Base-by-base conservation (phyloP, 2,113 vertebrate genomes). In the Chaetops frenatus region DNA sequence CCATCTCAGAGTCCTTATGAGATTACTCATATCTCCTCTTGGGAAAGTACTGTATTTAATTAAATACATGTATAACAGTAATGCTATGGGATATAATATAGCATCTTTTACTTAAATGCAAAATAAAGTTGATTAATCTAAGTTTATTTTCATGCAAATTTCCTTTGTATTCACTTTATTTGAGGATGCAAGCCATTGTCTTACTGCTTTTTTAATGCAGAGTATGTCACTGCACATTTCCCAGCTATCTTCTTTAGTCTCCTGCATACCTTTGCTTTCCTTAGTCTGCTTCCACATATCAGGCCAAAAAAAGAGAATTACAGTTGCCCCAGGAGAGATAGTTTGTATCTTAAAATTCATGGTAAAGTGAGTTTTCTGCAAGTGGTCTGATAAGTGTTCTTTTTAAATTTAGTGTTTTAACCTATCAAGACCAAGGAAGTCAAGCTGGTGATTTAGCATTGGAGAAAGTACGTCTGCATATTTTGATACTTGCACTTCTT, bases 341-440 rank as follows among this genome's bases (percentile, higher is more conserved):
- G 27, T 54, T 70, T 51, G 31, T 45, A 11, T 74, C 53, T 69
- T 38, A 70, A 81, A 91, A 84, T 67, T 67, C 11, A 40, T 54
- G 12, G 40, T 48, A 79, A 91, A 95, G 81, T 45, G 27, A 64
- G 11, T 72, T 94, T 92, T 81, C 45, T 69, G 65, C 20, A 71
- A 92, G n/a, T 42, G 15, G 8, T 60, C n/a, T 74, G 42, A 51
- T 47, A 92, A 62, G 6, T 72, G 24, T 31, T 78, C 51, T 88
- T 86, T 77, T 69, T 79, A 25, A 92, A 84, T 94, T 57, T 85
- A 94, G 69, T 14, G 18, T 91, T 50, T 76, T 54, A 70, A 23
- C 38, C 36, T 48, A 24, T 35, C 1, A 45, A 60, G 33, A 67
- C 17, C 10, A 31, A 74, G 47, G 14, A 74, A 76, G 10, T 62